Percentiles rank a stretch among this genome's conserved stretches.
phyloP scores from a whole-genome alignment of 2,797 vertebrate genomes.

The Momotus momota region DNA sequence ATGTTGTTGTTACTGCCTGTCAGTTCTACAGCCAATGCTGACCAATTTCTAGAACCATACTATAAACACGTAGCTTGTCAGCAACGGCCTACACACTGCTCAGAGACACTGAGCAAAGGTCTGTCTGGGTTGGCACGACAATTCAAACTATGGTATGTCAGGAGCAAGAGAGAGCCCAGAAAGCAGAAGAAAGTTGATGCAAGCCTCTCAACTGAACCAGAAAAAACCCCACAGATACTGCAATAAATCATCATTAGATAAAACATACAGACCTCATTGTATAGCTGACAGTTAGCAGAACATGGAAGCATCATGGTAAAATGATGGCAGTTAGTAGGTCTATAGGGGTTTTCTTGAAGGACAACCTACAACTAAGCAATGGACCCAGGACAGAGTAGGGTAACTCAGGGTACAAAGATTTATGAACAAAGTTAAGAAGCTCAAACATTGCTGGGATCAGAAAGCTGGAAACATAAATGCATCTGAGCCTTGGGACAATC shows the following conservation, averaged over 20 bases:
- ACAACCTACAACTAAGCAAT: not conserved
- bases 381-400: not conserved
- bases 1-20: not conserved
- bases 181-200: not conserved
- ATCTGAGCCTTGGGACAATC: not conserved
- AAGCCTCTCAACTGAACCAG: not conserved
- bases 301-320: not conserved
- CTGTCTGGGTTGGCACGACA: not conserved
- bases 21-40: not conserved
- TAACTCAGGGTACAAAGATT: not conserved
- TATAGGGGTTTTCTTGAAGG: not conserved
- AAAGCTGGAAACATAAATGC: not conserved
- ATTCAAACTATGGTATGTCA: not conserved
- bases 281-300: not conserved
- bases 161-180: not conserved
- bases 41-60: not conserved
- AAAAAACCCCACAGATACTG: not conserved
- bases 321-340: fast-evolving
- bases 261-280: not conserved
- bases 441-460: not conserved
- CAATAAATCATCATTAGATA: conserved; percentile 12
- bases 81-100: not conserved
- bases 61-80: not conserved
- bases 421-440: not conserved
- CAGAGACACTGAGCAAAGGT: not conserved